Evolutionary conservation across 37 sponge, comb jelly and placozoan species (phyloP), one percentile per base, ranked within the genome.

Genomic region (Theonella swinhoei): DNA sequence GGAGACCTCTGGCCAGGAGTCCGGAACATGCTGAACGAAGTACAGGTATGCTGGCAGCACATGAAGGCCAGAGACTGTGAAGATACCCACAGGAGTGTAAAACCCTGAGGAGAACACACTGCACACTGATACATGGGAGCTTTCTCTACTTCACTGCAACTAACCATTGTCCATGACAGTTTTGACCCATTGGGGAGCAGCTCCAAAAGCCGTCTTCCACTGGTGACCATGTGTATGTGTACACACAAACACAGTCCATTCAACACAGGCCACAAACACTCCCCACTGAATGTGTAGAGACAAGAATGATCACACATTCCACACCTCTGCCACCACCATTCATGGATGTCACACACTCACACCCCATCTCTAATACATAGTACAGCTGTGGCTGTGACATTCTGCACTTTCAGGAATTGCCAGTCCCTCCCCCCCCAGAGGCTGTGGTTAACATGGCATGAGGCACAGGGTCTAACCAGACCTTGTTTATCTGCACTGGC

Each of bases 131-230:
- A 43, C 11, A 23, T 43, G 33, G 17, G 23, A 25, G 3, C 7
- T 35, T 20, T 17, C 14, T 36, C 2, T 11, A 30, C 62, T 47
- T 2, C 62, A 61, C 22, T 24, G 1, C 34, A 22, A 62, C 88
- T 37, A 36, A 91, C 92, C 92, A 75, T 91, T 87, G 9, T 83
- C 92, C 92, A 91, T 91, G 38, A 87, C 88, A n/a, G 61, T 34
- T 58, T 87, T 91, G 43, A 87, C 92, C 88, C 87, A 87, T 75
- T 68, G 78, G 3, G 92, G 92, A 68, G 92, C 88, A 20, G 42
- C 63, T 4, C 72, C 88, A 70, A 91, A 91, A 19, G 83, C 69
- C 0, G 73, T 67, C 76, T 91, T 91, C 92, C 92, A 91, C 35
- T 43, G 26, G 36, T 67, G 26, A 35, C 92, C 92, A 0, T 74